These are phyloP conservation scores for Ochropleura leucogaster DNA, from an alignment of 2,888 invertebrate species.

Conservation along the genomic window DNA sequence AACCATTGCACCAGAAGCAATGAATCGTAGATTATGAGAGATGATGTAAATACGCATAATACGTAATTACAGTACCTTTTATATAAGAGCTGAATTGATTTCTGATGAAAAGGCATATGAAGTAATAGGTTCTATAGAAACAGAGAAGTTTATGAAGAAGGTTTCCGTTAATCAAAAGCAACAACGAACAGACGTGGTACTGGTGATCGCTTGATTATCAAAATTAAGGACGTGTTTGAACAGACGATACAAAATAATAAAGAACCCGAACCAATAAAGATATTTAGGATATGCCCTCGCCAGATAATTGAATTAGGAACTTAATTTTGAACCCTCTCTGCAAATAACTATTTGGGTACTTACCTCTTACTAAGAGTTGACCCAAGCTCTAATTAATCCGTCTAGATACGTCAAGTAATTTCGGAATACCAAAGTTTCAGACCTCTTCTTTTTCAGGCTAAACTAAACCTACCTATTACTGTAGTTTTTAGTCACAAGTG, in stretches of 20 bases:
- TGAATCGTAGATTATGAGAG: slow-evolving; percentile 27
- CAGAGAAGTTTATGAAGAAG: background rate
- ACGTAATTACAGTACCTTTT: slow-evolving; percentile 5
- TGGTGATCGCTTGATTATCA: background rate
- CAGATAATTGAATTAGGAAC: slow-evolving; percentile 6
- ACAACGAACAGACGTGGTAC: background rate
- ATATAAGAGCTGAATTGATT: slow-evolving; percentile 18
- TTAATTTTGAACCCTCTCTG: slow-evolving; percentile 5
- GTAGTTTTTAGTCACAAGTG: background rate
- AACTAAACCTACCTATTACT: background rate
- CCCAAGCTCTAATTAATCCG: slow-evolving; percentile 13
- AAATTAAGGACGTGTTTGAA: background rate
- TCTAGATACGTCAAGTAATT: background rate
- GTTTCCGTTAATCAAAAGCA: background rate
- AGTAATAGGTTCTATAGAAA: slow-evolving; percentile 5
- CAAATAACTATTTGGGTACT: slow-evolving; percentile 8
- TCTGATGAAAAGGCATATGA: background rate
- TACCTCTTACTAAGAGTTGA: background rate
- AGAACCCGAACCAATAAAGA: background rate
- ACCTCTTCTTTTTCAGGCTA: background rate
- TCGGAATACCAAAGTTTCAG: background rate
- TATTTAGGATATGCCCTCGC: background rate
- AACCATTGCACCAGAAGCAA: slow-evolving; percentile 29
- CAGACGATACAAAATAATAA: slow-evolving; percentile 1
- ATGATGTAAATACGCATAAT: slow-evolving; percentile 24